Evolutionary conservation across 2,888 invertebrate genomes (phyloP).

Genomic region (Escarpia spicata): DNA sequence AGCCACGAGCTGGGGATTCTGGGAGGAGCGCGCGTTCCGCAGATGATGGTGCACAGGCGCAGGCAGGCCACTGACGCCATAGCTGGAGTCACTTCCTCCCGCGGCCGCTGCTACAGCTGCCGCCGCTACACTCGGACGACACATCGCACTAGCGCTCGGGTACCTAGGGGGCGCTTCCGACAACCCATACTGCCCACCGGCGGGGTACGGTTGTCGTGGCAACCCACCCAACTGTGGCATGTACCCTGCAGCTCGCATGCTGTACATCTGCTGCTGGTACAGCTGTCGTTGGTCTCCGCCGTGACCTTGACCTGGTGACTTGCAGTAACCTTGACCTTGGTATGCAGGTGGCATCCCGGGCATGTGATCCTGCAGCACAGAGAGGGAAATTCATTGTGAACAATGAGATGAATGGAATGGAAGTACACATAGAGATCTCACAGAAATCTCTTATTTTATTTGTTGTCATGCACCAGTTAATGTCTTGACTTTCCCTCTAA

Average conservation of each 20-base stretch:
- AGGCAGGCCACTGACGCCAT: neutral
- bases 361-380: neutral
- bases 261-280: slow-evolving; percentile 17
- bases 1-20: slow-evolving; percentile 61
- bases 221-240: neutral
- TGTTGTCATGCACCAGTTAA: too few species aligned
- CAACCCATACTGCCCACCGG: neutral
- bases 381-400: neutral
- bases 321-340: neutral
- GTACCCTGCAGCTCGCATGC: neutral
- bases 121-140: neutral
- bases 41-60: neutral
- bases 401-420: neutral
- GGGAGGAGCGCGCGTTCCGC: slow-evolving; percentile 37
- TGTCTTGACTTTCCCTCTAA: too few species aligned
- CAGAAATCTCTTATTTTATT: neutral
- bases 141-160: neutral
- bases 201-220: slow-evolving; percentile 7
- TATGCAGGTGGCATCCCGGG: neutral
- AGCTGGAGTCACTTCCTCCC: neutral
- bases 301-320: neutral
- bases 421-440: neutral
- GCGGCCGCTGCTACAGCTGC: slow-evolving; percentile 19
- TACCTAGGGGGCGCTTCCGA: neutral
- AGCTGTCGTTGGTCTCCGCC: neutral